These are phyloP conservation scores for Amiota minor DNA, from an alignment of 2,888 invertebrate genomes.

Conservation along the genomic window DNA sequence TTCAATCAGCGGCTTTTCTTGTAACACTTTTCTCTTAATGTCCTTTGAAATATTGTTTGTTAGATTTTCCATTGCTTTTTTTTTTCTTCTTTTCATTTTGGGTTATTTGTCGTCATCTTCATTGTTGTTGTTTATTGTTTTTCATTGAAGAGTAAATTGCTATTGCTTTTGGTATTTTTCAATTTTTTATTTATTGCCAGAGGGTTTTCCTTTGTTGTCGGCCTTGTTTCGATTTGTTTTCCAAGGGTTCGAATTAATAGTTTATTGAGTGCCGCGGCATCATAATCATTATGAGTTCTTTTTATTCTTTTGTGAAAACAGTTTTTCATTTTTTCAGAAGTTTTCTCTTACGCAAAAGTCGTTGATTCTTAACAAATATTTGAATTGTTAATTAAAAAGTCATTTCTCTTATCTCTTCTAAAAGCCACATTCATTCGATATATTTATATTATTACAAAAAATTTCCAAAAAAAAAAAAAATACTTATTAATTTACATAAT, in stretches of 20 bases:
- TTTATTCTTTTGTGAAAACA: background rate
- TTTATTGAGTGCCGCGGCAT: too few species aligned
- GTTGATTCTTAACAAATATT: constrained; percentile 23
- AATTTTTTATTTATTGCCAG: constrained; percentile 6
- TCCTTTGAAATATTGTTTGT: too few species aligned
- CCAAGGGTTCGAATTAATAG: too few species aligned
- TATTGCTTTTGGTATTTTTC: background rate
- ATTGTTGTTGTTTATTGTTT: too few species aligned
- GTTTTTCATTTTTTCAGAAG: background rate
- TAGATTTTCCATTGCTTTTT: too few species aligned
- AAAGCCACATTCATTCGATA: background rate
- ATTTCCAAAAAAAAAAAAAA: constrained; percentile 22
- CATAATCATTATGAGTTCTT: background rate
- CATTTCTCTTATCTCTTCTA: constrained; percentile 16
- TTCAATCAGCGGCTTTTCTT: constrained; percentile 4
- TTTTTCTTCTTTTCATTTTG: too few species aligned
- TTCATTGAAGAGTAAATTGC: background rate
- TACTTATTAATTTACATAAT: constrained; percentile 61
- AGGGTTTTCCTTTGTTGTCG: background rate
- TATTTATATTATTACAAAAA: constrained; percentile 13
- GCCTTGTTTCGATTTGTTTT: too few species aligned
- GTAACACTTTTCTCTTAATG: too few species aligned
- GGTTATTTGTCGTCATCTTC: too few species aligned
- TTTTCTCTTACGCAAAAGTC: background rate
- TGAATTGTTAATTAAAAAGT: constrained; percentile 33